Conservation (phyloP, 2,113 vertebrate species). For the Paramormyrops kingsleyae region DNA sequence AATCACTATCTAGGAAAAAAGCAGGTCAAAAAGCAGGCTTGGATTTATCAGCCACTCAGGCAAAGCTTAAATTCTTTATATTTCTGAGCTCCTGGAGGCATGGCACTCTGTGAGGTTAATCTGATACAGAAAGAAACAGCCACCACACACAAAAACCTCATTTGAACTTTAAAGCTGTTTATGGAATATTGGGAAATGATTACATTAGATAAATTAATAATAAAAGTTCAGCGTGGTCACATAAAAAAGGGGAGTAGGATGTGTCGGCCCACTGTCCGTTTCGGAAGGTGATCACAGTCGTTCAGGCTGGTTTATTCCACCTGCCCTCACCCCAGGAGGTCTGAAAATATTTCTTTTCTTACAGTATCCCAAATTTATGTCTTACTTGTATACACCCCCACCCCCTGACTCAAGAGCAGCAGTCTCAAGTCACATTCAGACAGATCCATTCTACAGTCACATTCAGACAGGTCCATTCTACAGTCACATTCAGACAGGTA, state of each 20-base stretch:
- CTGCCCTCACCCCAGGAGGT: not conserved
- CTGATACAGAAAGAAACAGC: not conserved
- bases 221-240: not conserved
- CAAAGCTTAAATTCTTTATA: slow-evolving; percentile 13
- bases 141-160: not conserved
- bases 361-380: not conserved
- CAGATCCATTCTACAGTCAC: not conserved
- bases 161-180: slow-evolving; percentile 7
- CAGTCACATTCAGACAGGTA: not conserved
- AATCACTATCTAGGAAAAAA: slow-evolving; percentile 6
- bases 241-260: not conserved
- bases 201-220: not conserved
- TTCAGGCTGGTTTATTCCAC: not conserved
- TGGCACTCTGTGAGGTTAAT: not conserved
- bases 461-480: not conserved
- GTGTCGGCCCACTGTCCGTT: not conserved
- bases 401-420: not conserved
- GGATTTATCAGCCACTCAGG: not conserved
- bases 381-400: not conserved
- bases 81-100: not conserved
- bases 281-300: not conserved
- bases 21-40: not conserved
- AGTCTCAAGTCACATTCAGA: not conserved
- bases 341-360: not conserved
- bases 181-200: not conserved